Conservation (phyloP, 2,888 invertebrate species). For the Leptura quadrifasciata region DNA sequence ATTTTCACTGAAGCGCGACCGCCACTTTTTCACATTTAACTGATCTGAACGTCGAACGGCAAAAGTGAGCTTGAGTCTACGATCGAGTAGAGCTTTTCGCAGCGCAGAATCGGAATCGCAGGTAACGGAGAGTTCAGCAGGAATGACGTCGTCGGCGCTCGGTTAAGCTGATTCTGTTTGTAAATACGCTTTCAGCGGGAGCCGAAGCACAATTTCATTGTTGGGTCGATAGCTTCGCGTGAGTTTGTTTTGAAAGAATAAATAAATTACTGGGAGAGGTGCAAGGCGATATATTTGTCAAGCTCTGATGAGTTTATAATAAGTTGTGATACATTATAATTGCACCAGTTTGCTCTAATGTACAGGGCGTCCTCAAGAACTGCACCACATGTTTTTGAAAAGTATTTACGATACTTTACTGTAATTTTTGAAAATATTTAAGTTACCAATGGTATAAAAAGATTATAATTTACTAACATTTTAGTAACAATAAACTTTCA, state of each 20-base stretch:
- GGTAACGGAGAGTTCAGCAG: conserved; percentile 22
- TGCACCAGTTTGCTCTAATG: neutral
- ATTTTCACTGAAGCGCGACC: conserved; percentile 31
- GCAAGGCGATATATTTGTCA: neutral
- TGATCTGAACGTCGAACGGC: conserved; percentile 33
- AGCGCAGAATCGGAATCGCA: conserved; percentile 38
- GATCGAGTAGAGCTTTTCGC: conserved; percentile 31
- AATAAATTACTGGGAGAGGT: neutral
- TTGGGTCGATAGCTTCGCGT: conserved; percentile 33
- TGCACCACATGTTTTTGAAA: no score
- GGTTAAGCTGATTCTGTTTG: conserved; percentile 22
- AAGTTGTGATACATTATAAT: neutral
- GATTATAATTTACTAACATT: no score
- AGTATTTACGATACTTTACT: no score
- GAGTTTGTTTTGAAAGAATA: neutral
- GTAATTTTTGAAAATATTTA: no score
- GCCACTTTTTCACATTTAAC: conserved; percentile 40
- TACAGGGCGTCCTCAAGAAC: neutral
- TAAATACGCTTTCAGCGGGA: conserved; percentile 19
- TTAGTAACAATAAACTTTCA: no score
- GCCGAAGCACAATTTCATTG: neutral
- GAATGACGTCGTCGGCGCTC: conserved; percentile 33
- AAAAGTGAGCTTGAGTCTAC: conserved; percentile 29
- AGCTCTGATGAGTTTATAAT: neutral
- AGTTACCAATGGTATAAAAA: no score